phyloP scores from a whole-genome alignment of 2,797 vertebrate genomes.

The Alcedo atthis region DNA sequence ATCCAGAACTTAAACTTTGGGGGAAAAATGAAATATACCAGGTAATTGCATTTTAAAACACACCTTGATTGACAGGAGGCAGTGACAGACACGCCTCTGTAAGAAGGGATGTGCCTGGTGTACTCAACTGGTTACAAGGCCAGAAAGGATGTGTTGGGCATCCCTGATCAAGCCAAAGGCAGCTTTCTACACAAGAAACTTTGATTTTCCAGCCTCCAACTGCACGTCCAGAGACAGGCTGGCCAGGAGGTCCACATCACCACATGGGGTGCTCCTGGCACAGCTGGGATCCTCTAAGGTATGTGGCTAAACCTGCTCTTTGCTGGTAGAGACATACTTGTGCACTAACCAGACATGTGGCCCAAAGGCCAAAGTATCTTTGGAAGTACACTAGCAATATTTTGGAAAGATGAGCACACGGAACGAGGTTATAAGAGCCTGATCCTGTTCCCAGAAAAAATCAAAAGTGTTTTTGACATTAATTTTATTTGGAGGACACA shows the following conservation, averaged over 20 bases:
- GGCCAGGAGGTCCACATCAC: rapidly evolving
- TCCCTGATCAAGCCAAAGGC: rapidly evolving
- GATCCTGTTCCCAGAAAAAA: constrained; percentile 19
- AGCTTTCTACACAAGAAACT: not conserved
- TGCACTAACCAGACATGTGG: rapidly evolving
- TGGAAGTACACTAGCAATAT: not conserved
- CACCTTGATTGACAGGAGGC: not conserved
- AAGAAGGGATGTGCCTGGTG: not conserved
- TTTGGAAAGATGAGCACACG: not conserved
- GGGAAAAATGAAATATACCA: no score
- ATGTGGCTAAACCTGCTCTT: not conserved
- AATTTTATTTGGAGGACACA: constrained; percentile 25
- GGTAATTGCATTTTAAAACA: not conserved
- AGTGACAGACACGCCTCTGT: not conserved
- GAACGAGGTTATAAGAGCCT: not conserved
- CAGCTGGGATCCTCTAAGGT: rapidly evolving
- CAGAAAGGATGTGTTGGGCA: not conserved
- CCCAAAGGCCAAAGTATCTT: not conserved
- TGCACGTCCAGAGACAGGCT: rapidly evolving
- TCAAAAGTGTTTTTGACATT: not conserved
- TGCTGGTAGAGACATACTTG: not conserved
- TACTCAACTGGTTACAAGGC: rapidly evolving
- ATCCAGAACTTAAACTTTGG: not conserved
- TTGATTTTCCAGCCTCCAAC: not conserved
- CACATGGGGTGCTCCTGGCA: rapidly evolving